A percentile compares a stretch with the other conserved stretches of the same genome.
Conservation (phyloP, 2,113 vertebrate species). For the Rhea americana region DNA sequence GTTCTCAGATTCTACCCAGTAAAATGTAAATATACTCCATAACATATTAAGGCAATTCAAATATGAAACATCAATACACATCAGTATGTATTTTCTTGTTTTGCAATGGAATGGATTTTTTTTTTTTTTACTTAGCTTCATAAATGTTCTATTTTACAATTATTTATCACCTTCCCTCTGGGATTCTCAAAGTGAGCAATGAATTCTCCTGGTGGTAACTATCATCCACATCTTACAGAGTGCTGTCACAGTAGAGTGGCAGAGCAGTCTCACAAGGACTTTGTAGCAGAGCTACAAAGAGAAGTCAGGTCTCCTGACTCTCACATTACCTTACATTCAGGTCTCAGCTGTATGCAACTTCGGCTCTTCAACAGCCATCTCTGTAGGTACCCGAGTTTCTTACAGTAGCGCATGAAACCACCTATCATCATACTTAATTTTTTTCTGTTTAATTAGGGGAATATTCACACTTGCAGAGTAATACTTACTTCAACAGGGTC, state of each 20-base stretch:
- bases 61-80: neutral
- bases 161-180: neutral
- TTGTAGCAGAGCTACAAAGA: neutral
- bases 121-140: neutral
- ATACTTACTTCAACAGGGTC: neutral
- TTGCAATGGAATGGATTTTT: neutral
- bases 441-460: neutral
- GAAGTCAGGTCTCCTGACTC: neutral
- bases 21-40: neutral
- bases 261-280: neutral
- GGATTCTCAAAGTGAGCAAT: neutral
- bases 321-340: neutral
- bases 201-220: neutral
- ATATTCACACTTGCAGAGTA: neutral
- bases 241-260: neutral
- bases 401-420: neutral
- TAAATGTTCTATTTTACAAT: neutral
- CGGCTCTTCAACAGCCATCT: neutral
- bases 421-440: neutral
- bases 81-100: neutral
- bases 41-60: neutral
- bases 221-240: neutral
- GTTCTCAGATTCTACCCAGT: neutral
- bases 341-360: neutral
- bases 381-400: accelerated